Conservation (phyloP, 2,113 vertebrate genomes). For the Cryptotis parvus region DNA sequence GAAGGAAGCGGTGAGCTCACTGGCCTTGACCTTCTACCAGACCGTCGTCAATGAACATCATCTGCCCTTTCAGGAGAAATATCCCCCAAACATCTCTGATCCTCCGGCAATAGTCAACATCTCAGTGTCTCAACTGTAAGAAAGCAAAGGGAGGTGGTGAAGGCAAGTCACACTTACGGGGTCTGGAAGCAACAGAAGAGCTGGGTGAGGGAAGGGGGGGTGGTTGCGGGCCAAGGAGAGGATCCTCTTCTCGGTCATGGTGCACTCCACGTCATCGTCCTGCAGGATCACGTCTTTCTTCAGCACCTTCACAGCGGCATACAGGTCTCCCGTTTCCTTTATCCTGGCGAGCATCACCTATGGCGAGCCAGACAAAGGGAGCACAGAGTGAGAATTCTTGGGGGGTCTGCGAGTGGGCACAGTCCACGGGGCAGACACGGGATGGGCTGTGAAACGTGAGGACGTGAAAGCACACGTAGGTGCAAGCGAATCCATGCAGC, state of each 20-base stretch:
- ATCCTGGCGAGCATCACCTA: constrained; percentile 97
- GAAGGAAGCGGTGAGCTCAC: neutral
- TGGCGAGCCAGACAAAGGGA: neutral
- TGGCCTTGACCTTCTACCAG: neutral
- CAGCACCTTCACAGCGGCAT: constrained; percentile 96
- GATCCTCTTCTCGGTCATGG: constrained; percentile 98
- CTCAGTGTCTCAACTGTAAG: neutral
- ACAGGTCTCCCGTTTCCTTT: constrained; percentile 91
- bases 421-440: neutral
- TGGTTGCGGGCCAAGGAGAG: constrained; percentile 93
- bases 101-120: neutral
- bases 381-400: accelerated
- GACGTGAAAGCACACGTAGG: accelerated
- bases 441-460: accelerated
- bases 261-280: constrained; percentile 98
- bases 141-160: accelerated
- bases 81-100: neutral
- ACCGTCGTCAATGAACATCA: neutral
- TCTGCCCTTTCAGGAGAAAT: too few species aligned
- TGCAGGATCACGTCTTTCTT: constrained; percentile 99
- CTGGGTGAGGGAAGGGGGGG: constrained; percentile 97
- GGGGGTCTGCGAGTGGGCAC: neutral
- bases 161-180: constrained; percentile 85
- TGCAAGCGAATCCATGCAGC: accelerated
- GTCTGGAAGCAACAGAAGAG: constrained; percentile 99